Conservation (phyloP, 2,797 vertebrate genomes). For the Apogon hyalosoma region DNA sequence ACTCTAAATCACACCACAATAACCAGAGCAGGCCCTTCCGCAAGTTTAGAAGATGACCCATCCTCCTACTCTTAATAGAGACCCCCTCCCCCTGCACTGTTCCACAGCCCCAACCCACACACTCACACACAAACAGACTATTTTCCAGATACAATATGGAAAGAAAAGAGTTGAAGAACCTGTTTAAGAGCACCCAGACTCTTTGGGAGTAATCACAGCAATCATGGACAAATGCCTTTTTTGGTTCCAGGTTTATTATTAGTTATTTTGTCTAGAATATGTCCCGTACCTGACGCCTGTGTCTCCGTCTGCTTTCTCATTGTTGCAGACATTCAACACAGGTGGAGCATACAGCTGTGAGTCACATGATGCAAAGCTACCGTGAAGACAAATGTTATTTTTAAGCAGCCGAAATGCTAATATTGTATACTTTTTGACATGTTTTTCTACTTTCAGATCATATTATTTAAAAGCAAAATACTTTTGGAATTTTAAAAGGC, state of each 20-base stretch:
- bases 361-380: constrained; percentile 8
- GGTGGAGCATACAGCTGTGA: constrained; percentile 24
- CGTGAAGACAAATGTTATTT: constrained; percentile 11
- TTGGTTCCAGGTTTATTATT: background rate
- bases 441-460: constrained; percentile 27
- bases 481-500: constrained; percentile 8
- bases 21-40: constrained; percentile 81
- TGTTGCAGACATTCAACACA: constrained; percentile 38
- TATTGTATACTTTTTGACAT: constrained; percentile 12
- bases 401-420: constrained; percentile 23
- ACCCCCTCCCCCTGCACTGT: background rate
- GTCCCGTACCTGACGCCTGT: constrained; percentile 18
- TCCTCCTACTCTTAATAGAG: constrained; percentile 55
- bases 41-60: constrained; percentile 85
- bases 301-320: constrained; percentile 27
- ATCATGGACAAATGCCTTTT: constrained; percentile 26
- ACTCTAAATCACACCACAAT: constrained; percentile 84
- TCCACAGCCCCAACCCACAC: constrained; percentile 4
- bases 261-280: background rate
- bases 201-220: constrained; percentile 35
- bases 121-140: constrained; percentile 47
- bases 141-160: constrained; percentile 42
- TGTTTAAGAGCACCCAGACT: constrained; percentile 23
- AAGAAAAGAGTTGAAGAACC: constrained; percentile 39
- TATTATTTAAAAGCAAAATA: constrained; percentile 42